Percentiles rank a stretch among this genome's conserved stretches.
Evolutionary conservation across 2,888 invertebrate genomes (phyloP).

Genomic region (Actias luna): DNA sequence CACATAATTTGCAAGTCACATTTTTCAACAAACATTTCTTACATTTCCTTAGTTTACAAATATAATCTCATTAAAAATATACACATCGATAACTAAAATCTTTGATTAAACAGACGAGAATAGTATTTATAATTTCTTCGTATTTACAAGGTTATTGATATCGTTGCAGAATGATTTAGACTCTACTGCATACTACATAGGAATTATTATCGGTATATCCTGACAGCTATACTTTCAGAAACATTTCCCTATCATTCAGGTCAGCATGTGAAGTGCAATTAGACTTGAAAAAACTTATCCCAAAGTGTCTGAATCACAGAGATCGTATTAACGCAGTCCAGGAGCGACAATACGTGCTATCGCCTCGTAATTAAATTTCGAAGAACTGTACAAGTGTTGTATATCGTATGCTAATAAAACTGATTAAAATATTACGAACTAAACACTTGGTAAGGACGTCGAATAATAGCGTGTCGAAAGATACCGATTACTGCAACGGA

Average conservation of each 20-base stretch:
- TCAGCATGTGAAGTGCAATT: too few species aligned
- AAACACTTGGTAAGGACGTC: not conserved
- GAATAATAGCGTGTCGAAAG: not conserved
- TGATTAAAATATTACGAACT: not conserved
- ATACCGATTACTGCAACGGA: not conserved
- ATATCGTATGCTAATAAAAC: not conserved
- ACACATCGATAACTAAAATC: not conserved
- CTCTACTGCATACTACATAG: not conserved
- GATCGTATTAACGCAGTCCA: too few species aligned
- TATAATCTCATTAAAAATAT: not conserved
- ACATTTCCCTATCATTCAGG: too few species aligned
- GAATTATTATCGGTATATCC: not conserved
- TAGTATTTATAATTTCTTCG: not conserved
- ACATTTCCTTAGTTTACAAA: constrained; percentile 7
- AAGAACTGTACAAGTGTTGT: too few species aligned
- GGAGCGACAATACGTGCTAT: too few species aligned
- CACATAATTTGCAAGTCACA: not conserved
- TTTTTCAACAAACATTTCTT: not conserved
- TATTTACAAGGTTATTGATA: not conserved
- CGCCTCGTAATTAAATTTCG: too few species aligned
- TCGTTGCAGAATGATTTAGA: not conserved
- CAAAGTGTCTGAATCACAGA: too few species aligned
- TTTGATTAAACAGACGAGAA: not conserved
- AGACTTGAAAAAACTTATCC: too few species aligned
- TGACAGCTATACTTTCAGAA: not conserved